Conservation (phyloP, 2,113 vertebrate genomes). For the Phalacrocorax pelagicus region DNA sequence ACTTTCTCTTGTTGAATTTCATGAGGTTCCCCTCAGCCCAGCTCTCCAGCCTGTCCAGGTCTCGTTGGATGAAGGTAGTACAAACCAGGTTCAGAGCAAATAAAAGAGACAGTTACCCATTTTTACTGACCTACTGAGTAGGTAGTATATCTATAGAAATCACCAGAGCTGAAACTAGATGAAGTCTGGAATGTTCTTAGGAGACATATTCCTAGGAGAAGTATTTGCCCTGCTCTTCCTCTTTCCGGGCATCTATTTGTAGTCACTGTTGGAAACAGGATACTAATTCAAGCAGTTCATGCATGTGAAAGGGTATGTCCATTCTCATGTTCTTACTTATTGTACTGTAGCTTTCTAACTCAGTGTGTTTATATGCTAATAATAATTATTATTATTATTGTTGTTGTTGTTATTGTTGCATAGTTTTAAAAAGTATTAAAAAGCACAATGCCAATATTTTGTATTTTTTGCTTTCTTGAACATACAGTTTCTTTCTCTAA, state of each 20-base stretch:
- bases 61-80: neutral
- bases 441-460: neutral
- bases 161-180: neutral
- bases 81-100: neutral
- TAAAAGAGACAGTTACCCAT: neutral
- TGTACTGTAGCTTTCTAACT: neutral
- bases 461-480: neutral
- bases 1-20: too few species aligned
- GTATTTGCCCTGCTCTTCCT: neutral
- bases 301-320: neutral
- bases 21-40: too few species aligned
- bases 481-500: neutral
- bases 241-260: neutral
- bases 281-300: neutral
- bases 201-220: fast-evolving
- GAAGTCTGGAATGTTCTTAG: neutral
- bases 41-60: too few species aligned
- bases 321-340: neutral
- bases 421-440: neutral
- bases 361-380: neutral
- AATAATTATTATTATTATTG: neutral
- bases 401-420: neutral
- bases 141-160: neutral
- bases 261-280: neutral
- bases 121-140: neutral